These are phyloP conservation scores for Nothocercus julius DNA, from an alignment of 2,113 vertebrate genomes.

Conservation along the genomic window DNA sequence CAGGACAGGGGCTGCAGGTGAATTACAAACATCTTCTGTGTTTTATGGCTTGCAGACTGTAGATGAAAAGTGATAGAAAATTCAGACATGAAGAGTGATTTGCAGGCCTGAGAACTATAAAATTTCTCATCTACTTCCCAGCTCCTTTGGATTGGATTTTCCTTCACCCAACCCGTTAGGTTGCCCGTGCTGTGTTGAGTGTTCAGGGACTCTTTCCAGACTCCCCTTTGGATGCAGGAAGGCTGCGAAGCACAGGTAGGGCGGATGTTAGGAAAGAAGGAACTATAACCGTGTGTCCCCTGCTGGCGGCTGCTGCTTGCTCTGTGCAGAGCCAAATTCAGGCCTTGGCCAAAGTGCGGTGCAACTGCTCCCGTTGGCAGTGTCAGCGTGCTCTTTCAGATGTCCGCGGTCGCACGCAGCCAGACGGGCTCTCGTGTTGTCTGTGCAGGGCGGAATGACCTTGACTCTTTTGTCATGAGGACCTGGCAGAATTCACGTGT, in stretches of 20 bases:
- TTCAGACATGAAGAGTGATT: background rate
- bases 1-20: background rate
- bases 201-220: background rate
- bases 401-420: background rate
- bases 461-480: background rate
- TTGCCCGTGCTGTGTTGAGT: accelerated
- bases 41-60: background rate
- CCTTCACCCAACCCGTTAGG: background rate
- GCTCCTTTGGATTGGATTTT: background rate
- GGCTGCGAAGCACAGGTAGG: too few relatives aligned
- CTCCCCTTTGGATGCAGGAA: background rate
- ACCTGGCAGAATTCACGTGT: background rate
- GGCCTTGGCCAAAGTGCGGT: background rate
- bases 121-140: background rate
- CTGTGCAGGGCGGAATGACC: background rate
- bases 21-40: background rate
- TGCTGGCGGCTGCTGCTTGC: background rate
- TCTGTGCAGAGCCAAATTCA: background rate
- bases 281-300: accelerated
- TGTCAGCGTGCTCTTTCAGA: background rate
- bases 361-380: background rate
- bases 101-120: background rate
- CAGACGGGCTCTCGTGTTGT: background rate
- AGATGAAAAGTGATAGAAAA: background rate
- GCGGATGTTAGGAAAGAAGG: background rate